phyloP scores from a whole-genome alignment of 2,888 invertebrate genomes.

The Ichneumoninae sp. region DNA sequence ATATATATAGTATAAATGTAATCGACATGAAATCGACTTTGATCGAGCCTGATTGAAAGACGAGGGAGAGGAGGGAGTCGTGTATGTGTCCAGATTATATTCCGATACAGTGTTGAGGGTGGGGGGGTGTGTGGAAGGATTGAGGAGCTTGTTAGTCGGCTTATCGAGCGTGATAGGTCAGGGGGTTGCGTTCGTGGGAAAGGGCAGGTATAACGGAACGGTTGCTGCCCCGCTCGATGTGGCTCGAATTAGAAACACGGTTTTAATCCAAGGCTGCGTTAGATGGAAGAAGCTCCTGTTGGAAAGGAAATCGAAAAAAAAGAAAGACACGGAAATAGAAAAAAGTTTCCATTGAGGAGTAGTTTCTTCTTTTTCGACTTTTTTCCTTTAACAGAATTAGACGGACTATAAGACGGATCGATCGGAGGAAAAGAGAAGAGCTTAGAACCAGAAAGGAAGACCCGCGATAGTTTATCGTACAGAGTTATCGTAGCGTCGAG shows the following conservation, averaged over 20 bases:
- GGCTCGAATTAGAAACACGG: conserved; percentile 24
- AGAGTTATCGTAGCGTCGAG: neutral
- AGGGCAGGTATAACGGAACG: conserved; percentile 55
- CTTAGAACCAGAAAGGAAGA: neutral
- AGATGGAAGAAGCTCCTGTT: neutral
- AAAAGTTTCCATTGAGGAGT: conserved; percentile 1
- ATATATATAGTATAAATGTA: neutral
- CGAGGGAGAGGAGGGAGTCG: neutral
- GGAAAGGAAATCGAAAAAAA: neutral
- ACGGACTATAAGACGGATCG: neutral
- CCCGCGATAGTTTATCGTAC: neutral
- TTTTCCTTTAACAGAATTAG: neutral
- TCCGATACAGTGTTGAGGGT: conserved; percentile 24
- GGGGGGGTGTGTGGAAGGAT: conserved; percentile 33
- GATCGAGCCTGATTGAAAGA: conserved; percentile 26
- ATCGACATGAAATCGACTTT: conserved; percentile 17
- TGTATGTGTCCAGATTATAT: neutral
- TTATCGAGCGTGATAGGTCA: conserved; percentile 68
- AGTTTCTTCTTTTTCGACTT: neutral
- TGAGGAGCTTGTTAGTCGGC: conserved; percentile 49
- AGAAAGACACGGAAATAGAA: neutral
- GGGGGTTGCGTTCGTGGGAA: conserved; percentile 54
- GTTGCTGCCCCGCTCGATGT: conserved; percentile 23
- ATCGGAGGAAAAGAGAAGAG: conserved; percentile 13
- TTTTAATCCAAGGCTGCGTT: conserved; percentile 24